Evolutionary conservation across 2,797 vertebrate genomes (phyloP).

Genomic region (Acipenser ruthenus): DNA sequence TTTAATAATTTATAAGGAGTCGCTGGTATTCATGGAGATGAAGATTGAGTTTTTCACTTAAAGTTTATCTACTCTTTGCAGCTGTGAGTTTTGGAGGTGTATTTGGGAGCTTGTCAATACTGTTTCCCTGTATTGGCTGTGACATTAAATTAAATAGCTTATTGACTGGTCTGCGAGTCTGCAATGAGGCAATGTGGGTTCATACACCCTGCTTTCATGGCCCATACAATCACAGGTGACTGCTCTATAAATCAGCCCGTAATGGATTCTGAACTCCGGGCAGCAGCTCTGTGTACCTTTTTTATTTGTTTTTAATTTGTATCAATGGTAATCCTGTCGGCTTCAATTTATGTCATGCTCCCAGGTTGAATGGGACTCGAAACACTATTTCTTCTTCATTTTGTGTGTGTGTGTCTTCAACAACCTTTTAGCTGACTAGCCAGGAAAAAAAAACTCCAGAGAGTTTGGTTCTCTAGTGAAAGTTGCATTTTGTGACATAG

Average conservation of each 20-base stretch:
- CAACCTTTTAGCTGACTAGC: neutral
- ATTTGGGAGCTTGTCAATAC: constrained; percentile 80
- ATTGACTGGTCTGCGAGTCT: constrained; percentile 82
- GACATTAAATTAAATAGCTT: constrained; percentile 98
- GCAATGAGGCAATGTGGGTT: constrained; percentile 65
- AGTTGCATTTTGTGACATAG: too few species aligned
- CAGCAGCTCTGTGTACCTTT: constrained; percentile 61
- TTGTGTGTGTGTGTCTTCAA: constrained; percentile 2
- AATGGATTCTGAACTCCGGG: constrained; percentile 73
- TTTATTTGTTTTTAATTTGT: constrained; percentile 94
- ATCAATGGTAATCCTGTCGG: constrained; percentile 68
- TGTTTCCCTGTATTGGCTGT: constrained; percentile 57
- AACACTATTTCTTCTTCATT: constrained; percentile 17
- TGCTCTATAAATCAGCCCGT: constrained; percentile 74
- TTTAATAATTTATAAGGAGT: constrained; percentile 60
- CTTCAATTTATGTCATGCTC: constrained; percentile 53
- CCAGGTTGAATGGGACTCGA: constrained; percentile 41
- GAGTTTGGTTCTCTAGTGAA: too few species aligned
- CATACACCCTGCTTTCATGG: constrained; percentile 48
- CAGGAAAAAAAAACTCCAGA: neutral
- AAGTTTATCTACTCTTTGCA: constrained; percentile 89
- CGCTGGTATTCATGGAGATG: constrained; percentile 41
- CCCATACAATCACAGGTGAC: constrained; percentile 69
- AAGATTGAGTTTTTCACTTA: constrained; percentile 65
- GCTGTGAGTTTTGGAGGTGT: constrained; percentile 66